Evolutionary conservation across 2,113 vertebrate species (phyloP).

Genomic region (Meleagris gallopavo): DNA sequence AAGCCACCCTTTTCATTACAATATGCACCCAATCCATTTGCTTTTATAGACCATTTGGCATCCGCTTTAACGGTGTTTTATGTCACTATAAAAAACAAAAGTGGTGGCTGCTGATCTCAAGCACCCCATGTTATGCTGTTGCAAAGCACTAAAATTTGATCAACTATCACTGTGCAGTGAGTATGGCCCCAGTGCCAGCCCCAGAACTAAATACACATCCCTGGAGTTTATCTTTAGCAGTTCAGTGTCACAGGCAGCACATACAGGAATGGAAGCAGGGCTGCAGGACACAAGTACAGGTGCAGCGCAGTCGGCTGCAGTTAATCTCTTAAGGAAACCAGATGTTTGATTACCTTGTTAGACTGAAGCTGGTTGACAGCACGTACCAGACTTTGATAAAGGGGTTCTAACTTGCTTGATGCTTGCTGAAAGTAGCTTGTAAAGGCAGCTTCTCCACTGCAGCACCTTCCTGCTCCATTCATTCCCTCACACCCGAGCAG

Average conservation of each 20-base stretch:
- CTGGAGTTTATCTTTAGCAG: not conserved
- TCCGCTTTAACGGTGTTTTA: not conserved
- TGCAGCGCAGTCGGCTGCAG: not conserved
- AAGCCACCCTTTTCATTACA: not conserved
- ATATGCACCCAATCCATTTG: not conserved
- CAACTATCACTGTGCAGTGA: not conserved
- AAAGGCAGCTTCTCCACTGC: not conserved
- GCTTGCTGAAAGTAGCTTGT: too few species aligned
- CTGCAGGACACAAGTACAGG: not conserved
- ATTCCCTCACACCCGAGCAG: not conserved
- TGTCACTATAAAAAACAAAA: not conserved
- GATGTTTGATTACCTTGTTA: not conserved
- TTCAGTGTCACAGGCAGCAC: rapidly evolving
- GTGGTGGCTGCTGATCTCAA: not conserved
- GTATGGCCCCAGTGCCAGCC: not conserved
- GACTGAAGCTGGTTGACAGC: not conserved
- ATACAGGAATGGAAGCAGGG: not conserved
- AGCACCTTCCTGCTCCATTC: not conserved
- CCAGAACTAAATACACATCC: not conserved
- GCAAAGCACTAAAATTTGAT: not conserved
- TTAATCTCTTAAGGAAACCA: not conserved
- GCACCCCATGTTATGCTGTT: not conserved
- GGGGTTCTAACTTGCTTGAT: not conserved
- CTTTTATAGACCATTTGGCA: not conserved
- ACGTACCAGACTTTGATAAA: not conserved